Conservation (phyloP, 1,140 invertebrate species). For the Drosophila eugracilis region DNA sequence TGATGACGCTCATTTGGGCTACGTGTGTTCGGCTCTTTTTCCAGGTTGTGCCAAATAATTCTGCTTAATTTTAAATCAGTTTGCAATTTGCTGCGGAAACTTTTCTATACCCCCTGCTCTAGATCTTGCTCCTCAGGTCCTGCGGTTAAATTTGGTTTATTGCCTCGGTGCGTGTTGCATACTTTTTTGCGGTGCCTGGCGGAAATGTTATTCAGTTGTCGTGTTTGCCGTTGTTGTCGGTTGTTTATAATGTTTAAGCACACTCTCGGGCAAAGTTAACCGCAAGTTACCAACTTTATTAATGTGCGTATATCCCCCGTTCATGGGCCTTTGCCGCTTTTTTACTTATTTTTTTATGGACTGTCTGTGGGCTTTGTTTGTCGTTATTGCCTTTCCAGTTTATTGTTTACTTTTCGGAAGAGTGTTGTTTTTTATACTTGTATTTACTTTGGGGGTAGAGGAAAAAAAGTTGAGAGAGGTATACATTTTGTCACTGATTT, state of each 20-base stretch:
- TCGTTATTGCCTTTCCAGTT: constrained; percentile 44
- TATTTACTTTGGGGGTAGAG: constrained; percentile 40
- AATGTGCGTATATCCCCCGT: constrained; percentile 56
- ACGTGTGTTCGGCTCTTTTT: constrained; percentile 30
- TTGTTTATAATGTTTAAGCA: constrained; percentile 80
- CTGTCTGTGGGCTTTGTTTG: constrained; percentile 47
- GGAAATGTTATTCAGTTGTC: constrained; percentile 71
- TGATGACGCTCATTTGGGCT: constrained; percentile 79
- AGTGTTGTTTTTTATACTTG: constrained; percentile 50
- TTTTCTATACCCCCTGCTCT: constrained; percentile 16
- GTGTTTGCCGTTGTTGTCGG: constrained; percentile 28
- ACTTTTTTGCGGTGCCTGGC: constrained; percentile 66
- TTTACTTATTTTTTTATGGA: constrained; percentile 60
- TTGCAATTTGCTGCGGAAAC: constrained; percentile 70
- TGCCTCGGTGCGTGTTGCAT: constrained; percentile 73
- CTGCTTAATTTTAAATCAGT: constrained; percentile 83
- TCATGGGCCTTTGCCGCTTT: constrained; percentile 9
- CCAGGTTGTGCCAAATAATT: constrained; percentile 69
- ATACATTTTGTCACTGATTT: constrained; percentile 28
- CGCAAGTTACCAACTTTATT: constrained; percentile 81
- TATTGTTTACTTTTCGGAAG: constrained; percentile 32
- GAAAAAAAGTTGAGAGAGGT: constrained; percentile 21
- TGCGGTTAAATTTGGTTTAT: constrained; percentile 78
- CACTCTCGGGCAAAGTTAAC: constrained; percentile 83
- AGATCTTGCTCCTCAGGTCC: not conserved